Conservation (phyloP, 2,797 vertebrate species). For the Pseudochirops corinnae region DNA sequence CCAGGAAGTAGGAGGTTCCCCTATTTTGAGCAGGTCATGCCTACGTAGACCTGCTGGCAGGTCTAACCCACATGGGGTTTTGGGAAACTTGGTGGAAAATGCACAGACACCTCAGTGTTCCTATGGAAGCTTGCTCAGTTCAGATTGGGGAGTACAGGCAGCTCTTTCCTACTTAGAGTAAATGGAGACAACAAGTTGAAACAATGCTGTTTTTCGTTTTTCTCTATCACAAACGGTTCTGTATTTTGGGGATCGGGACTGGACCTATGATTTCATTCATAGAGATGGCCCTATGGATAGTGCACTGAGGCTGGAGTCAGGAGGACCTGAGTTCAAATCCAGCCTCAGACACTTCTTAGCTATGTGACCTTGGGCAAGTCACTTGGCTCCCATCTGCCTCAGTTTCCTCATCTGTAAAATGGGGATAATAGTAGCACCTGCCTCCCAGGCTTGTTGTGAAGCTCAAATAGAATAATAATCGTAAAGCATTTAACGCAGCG, state of each 20-base stretch:
- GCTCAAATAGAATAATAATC: not conserved
- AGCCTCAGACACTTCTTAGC: not conserved
- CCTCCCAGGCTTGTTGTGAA: not conserved
- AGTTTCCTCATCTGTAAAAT: not conserved
- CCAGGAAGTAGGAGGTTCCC: conserved; percentile 17
- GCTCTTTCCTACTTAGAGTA: conserved; percentile 29
- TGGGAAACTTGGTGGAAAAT: not conserved
- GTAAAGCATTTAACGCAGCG: not conserved
- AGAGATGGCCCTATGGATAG: not conserved
- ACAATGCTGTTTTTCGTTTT: not conserved
- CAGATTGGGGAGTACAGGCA: conserved; percentile 7
- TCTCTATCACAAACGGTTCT: not conserved
- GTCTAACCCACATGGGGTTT: not conserved
- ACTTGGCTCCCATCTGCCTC: not conserved
- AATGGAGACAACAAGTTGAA: not conserved
- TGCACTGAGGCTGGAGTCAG: not conserved
- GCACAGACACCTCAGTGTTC: conserved; percentile 11
- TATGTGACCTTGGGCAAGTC: not conserved
- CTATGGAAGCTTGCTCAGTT: conserved; percentile 5
- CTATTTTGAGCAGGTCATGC: conserved; percentile 25
- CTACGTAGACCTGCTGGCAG: not conserved
- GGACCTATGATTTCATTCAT: not conserved
- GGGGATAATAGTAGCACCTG: not conserved
- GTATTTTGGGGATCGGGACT: not conserved
- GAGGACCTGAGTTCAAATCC: not conserved